A percentile compares a stretch with the other conserved stretches of the same genome.
Evolutionary conservation across 2,888 invertebrate species (phyloP).

Genomic region (Pilophorus perplexus): DNA sequence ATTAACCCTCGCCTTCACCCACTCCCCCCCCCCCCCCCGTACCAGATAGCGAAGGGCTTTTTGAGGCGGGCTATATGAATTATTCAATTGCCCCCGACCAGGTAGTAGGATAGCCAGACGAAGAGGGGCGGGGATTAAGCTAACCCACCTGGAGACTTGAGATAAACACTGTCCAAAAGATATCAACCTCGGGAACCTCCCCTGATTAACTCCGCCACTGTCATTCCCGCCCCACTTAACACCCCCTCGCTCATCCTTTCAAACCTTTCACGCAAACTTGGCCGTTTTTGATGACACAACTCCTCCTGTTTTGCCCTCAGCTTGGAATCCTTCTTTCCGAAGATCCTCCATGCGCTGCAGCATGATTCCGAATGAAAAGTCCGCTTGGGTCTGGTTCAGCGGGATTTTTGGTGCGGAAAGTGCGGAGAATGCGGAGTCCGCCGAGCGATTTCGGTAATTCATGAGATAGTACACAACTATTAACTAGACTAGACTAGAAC

Average conservation of each 20-base stretch:
- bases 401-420: too few species aligned
- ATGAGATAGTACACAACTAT: too few species aligned
- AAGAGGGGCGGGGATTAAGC: conserved; percentile 23
- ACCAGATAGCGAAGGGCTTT: neutral
- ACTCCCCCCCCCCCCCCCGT: neutral
- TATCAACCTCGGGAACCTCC: conserved; percentile 31
- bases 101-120: conserved; percentile 25
- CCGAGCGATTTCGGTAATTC: too few species aligned
- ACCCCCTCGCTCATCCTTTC: conserved; percentile 3
- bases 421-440: too few species aligned
- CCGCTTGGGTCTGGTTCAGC: too few species aligned
- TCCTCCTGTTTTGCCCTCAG: too few species aligned
- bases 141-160: conserved; percentile 43
- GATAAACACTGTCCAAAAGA: conserved; percentile 42
- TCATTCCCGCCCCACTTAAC: conserved; percentile 1
- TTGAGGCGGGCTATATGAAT: conserved; percentile 37
- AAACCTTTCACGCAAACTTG: too few species aligned
- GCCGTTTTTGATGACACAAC: too few species aligned
- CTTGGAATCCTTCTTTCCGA: too few species aligned
- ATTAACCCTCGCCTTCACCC: conserved; percentile 16
- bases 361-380: too few species aligned
- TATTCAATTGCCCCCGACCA: conserved; percentile 42
- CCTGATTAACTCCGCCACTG: conserved; percentile 34
- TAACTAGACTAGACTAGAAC: too few species aligned
- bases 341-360: too few species aligned